phyloP scores from a whole-genome alignment of 92 coral and sea anemone genomes.

The Palythoa caribaeorum region DNA sequence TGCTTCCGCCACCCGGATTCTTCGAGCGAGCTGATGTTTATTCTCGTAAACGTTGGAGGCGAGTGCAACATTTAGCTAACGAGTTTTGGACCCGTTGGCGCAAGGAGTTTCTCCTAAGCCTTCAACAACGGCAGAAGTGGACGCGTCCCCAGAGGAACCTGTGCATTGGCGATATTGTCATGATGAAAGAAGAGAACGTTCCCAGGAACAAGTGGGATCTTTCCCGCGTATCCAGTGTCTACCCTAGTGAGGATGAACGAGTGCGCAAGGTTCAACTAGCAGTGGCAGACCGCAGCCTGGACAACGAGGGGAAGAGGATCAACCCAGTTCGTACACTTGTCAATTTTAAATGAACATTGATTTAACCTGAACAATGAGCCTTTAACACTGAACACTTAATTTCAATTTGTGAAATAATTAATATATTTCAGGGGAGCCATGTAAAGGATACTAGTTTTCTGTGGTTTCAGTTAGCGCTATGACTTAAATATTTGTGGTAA shows the following conservation, averaged over 20 bases:
- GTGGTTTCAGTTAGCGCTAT: too few species aligned
- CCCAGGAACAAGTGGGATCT: background rate
- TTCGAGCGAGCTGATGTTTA: conserved; percentile 3
- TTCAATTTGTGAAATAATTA: too few species aligned
- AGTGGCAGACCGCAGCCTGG: background rate
- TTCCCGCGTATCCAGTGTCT: background rate
- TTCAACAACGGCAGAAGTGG: conserved; percentile 21
- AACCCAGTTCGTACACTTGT: background rate
- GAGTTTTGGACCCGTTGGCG: conserved; percentile 20
- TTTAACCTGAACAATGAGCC: too few species aligned
- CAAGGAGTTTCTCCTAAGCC: background rate
- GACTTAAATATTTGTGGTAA: too few species aligned
- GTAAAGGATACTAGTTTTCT: too few species aligned
- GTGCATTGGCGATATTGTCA: background rate
- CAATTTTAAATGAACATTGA: too few species aligned
- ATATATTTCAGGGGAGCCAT: too few species aligned
- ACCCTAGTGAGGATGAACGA: background rate
- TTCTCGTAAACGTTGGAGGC: conserved; percentile 2
- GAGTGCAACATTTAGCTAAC: conserved; percentile 22
- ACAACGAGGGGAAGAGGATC: background rate
- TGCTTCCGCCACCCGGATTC: conserved; percentile 3
- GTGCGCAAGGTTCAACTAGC: conserved; percentile 1
- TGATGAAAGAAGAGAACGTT: background rate
- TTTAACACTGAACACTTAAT: too few species aligned
- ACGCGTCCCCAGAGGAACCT: conserved; percentile 7